Evolutionary conservation across 2,888 invertebrate genomes (phyloP), one percentile per base, ranked within the genome.

Genomic region (Drosophila mettleri): DNA sequence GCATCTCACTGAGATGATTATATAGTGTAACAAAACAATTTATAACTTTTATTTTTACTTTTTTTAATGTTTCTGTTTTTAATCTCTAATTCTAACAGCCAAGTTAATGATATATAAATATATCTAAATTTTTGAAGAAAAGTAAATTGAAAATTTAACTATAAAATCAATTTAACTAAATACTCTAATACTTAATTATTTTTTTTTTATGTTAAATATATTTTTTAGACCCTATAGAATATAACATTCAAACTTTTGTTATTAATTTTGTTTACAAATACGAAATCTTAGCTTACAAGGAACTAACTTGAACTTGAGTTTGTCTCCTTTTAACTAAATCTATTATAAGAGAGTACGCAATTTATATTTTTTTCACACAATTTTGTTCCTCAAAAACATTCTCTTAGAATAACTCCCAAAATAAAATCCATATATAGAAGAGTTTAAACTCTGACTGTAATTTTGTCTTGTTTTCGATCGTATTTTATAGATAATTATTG

Each of bases 31-130:
- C 77, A 48, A 61, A 54, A 64, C 20, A 62, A 43, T 61, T 61
- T 61, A 27, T 38, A 53, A n/a, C 36, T 45, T 65, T 52, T 39
- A 39, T 51, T 49, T 6, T 58, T 33, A 38, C 33, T 43, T 34
- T 18, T 20, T 39, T 22, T 22, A 36, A 48, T 57, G 6, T 53
- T 31, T 59, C 54, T 10, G 58, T 38, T 49, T 75, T 38, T n/a
- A 57, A 48, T 52, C 38, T 63, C 54, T 63, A 75, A 48, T 31
- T 57, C 59, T 54, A 73, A 66, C 60, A 65, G 73, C 60, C 58
- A 77, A 51, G 45, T 57, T 16, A 36, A 71, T 57, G 12, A 61
- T 52, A 60, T 43, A n/a, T 24, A n/a, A 12, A 31, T 62, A 33
- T 16, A 48, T 14, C 31, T 39, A 45, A 65, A 41, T 54, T 54